phyloP scores from a whole-genome alignment of 2,113 vertebrate species.

The Semnopithecus entellus region DNA sequence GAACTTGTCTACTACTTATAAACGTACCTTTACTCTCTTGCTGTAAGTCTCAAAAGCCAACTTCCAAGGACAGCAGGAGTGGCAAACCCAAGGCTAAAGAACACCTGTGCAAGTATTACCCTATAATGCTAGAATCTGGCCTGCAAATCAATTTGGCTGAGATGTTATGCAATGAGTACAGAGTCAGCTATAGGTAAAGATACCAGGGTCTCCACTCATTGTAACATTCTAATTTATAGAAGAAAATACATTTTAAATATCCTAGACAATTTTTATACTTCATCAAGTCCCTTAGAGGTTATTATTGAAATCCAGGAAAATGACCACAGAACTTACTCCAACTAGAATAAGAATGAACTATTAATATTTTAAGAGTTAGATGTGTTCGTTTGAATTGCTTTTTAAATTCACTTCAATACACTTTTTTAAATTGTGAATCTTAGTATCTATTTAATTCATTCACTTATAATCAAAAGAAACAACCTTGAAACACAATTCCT shows the following conservation, averaged over 20 bases:
- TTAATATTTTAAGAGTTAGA: background rate
- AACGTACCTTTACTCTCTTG: conserved; percentile 58
- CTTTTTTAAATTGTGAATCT: background rate
- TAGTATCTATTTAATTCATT: background rate
- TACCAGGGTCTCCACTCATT: background rate
- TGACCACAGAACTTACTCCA: background rate
- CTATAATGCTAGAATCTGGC: background rate
- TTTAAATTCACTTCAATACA: background rate
- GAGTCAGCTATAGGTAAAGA: background rate
- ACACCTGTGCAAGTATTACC: conserved; percentile 49
- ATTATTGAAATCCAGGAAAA: background rate
- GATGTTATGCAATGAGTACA: background rate
- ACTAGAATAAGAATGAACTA: background rate
- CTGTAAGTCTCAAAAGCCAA: conserved; percentile 53
- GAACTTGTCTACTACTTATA: conserved; percentile 44
- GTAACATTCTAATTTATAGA: background rate
- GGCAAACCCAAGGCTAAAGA: conserved; percentile 44
- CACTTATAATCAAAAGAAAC: conserved; percentile 19
- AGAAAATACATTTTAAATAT: background rate
- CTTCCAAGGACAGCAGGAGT: conserved; percentile 29
- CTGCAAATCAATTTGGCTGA: background rate
- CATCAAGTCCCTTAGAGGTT: background rate
- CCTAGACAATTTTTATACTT: background rate
- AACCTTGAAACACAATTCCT: background rate
- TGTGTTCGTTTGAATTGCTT: background rate